Percentiles rank a stretch among this genome's conserved stretches.
Conservation (phyloP, 53 echinoderm and acorn worm genomes). For the Luidia sarsii region DNA sequence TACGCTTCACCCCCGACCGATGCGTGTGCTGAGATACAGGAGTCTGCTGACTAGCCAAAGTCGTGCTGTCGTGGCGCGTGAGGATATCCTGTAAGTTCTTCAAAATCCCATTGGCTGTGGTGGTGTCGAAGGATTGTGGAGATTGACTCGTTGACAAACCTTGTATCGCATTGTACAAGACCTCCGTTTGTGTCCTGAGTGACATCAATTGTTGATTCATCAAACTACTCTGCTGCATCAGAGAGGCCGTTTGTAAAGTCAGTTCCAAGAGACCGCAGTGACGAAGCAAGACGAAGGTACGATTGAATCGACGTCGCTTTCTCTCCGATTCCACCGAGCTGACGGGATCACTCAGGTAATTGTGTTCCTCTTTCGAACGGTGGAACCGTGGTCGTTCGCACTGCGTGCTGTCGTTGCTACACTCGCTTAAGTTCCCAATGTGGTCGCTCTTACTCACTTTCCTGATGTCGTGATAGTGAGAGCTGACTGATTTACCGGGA, state of each 20-base stretch:
- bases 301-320: conserved; percentile 77
- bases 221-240: conserved; percentile 79
- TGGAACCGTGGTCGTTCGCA: neutral
- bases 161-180: conserved; percentile 45
- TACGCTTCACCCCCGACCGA: conserved; percentile 9
- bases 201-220: conserved; percentile 68
- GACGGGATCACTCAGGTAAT: neutral
- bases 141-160: conserved; percentile 38
- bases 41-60: neutral
- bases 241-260: conserved; percentile 84
- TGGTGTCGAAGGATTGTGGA: conserved; percentile 34
- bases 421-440: neutral
- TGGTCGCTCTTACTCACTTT: neutral
- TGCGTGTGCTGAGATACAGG: neutral
- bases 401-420: neutral
- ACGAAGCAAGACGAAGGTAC: conserved; percentile 78
- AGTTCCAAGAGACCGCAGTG: conserved; percentile 88
- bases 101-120: conserved; percentile 37
- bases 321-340: conserved; percentile 30
- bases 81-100: conserved; percentile 36
- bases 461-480: conserved; percentile 38
- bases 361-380: neutral
- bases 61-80: neutral
- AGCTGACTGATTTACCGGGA: conserved; percentile 2
- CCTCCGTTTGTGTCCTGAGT: conserved; percentile 57